Evolutionary conservation across 2,113 vertebrate genomes (phyloP).

Genomic region (Hemiprocne comata): DNA sequence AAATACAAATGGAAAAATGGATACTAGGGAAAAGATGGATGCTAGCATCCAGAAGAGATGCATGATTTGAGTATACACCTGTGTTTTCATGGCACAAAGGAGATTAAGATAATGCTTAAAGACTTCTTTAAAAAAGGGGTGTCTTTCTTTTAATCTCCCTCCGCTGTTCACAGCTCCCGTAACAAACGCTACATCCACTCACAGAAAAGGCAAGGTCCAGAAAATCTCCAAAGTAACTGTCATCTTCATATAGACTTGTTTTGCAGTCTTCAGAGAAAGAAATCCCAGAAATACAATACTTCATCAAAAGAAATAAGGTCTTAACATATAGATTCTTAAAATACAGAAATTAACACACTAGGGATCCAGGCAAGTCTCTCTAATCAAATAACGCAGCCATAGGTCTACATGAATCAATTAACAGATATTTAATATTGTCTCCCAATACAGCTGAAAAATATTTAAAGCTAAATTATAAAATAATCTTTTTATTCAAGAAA

Average conservation of each 20-base stretch:
- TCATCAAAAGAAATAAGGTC: neutral
- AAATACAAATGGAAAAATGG: neutral
- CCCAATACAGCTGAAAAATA: neutral
- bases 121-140: neutral
- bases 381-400: neutral
- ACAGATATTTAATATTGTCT: neutral
- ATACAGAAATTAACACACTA: neutral
- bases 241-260: neutral
- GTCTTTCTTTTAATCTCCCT: neutral
- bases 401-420: neutral
- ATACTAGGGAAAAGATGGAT: neutral
- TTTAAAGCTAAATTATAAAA: neutral
- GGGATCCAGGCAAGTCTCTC: neutral
- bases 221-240: neutral
- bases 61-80: neutral
- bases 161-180: neutral
- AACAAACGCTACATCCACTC: fast-evolving
- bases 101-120: neutral
- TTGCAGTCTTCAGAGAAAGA: neutral
- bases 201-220: neutral
- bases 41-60: neutral
- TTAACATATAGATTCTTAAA: neutral
- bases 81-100: neutral
- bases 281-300: neutral
- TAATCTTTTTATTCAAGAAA: neutral